Base-by-base conservation (phyloP, 2,113 vertebrate genomes). In the Carassius carassius region DNA sequence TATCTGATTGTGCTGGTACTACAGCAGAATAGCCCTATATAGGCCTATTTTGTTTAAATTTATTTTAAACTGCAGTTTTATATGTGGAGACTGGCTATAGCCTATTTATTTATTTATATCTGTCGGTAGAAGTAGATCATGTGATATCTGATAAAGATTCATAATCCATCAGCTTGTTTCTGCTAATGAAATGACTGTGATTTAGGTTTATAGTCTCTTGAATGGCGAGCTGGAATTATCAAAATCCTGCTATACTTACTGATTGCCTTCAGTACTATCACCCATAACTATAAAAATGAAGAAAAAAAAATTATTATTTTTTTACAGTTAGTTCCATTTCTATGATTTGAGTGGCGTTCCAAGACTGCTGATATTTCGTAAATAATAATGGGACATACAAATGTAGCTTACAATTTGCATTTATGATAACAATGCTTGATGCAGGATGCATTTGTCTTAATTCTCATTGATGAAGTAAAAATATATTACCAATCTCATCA, bases 181-280 rank as follows among this genome's bases (percentile, higher is more conserved):
- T 51, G 37, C 23, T 63, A 23, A 69, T 73, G 65, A 83, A 72
- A 73, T 86, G 32, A 21, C 35, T 76, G 44, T 17, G 72, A 19
- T 29, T 78, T 21, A 78, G 29, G 35, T 21, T 79, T 44, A 72
- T 62, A 35, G 56, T 60, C 32, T n/a, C 0, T 78, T 74, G 17
- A 80, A 65, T 73, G 32, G 44, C 74, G 13, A 70, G 16, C 58
- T 85, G 65, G 76, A 54, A 25, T 70, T 4, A 29, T 51, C 60
- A 69, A 84, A 84, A 70, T 62, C 63, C 80, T 37, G 23, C 63
- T 51, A 41, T 78, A 56, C n/a, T 58, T 62, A 47, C 6, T 10
- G 29, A 72, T 10, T 16, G 12, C 56, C 51, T 6, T 19, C n/a
- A n/a, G 49, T 32, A 25, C 72, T 49, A 5, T 21, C 67, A 37